A percentile compares a stretch with the other conserved stretches of the same genome.
Conservation (phyloP, 1,140 invertebrate genomes). For the Potamilus streckersoni region DNA sequence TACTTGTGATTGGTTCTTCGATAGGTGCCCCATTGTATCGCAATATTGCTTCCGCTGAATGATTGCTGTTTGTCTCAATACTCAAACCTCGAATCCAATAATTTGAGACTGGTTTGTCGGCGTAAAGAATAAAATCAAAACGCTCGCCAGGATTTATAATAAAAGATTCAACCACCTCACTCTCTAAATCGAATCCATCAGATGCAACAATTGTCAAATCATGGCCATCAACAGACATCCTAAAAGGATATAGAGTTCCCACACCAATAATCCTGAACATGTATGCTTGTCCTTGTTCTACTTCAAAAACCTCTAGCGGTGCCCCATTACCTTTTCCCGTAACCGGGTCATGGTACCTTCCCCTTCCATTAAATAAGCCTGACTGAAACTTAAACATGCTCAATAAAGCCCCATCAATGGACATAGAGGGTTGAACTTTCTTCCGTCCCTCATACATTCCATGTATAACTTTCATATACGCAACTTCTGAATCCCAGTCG, state of each 20-base stretch:
- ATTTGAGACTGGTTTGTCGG: slow-evolving; percentile 77
- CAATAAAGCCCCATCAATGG: slow-evolving; percentile 36
- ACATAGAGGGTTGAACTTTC: slow-evolving; percentile 21
- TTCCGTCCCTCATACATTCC: slow-evolving; percentile 35
- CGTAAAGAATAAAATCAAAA: slow-evolving; percentile 85
- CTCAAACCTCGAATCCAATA: slow-evolving; percentile 85
- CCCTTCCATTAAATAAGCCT: slow-evolving; percentile 61
- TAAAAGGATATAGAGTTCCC: slow-evolving; percentile 50
- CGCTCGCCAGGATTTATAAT: slow-evolving; percentile 76
- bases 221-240: slow-evolving; percentile 85
- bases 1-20: slow-evolving; percentile 71
- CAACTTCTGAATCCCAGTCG: slow-evolving; percentile 44
- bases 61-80: slow-evolving; percentile 32
- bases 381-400: slow-evolving; percentile 47
- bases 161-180: slow-evolving; percentile 71
- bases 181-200: slow-evolving; percentile 84
- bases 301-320: slow-evolving; percentile 48
- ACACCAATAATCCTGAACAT: slow-evolving; percentile 55
- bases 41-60: slow-evolving; percentile 75
- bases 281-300: slow-evolving; percentile 34
- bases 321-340: slow-evolving; percentile 42
- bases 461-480: slow-evolving; percentile 43
- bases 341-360: slow-evolving; percentile 36
- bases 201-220: slow-evolving; percentile 81
- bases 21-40: slow-evolving; percentile 78